Percentiles rank a stretch among this genome's conserved stretches.
Conservation (phyloP, 92 coral and sea anemone species). For the Desmophyllum pertusum region DNA sequence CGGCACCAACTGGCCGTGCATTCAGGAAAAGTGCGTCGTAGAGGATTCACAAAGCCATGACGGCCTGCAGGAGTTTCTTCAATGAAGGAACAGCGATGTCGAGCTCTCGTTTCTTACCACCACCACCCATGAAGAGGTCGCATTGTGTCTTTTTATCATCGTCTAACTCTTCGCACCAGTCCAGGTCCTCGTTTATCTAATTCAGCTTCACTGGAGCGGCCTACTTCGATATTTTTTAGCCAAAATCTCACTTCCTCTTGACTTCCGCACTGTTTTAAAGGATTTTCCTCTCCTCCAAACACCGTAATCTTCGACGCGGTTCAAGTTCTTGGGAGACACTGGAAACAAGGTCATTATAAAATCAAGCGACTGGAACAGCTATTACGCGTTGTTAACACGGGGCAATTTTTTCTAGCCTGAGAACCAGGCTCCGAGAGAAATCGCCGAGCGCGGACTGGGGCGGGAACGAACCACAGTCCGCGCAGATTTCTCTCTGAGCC, state of each 20-base stretch:
- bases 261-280: slow-evolving; percentile 10
- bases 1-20: background rate
- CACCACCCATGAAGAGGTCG: background rate
- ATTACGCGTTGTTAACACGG: no score
- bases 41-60: background rate
- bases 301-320: background rate
- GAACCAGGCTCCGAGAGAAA: no score
- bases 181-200: background rate
- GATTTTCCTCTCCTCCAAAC: background rate
- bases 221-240: background rate
- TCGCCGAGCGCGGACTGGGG: no score
- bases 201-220: background rate
- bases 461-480: no score
- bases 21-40: background rate
- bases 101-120: slow-evolving; percentile 12
- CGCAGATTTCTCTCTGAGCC: no score
- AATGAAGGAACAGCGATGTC: background rate
- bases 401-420: no score
- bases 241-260: background rate
- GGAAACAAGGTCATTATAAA: background rate
- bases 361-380: background rate
- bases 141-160: background rate
- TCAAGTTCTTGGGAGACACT: slow-evolving; percentile 12
- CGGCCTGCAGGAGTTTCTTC: background rate
- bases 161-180: background rate